Evolutionary conservation across 2,797 vertebrate genomes (phyloP), one percentile per base, ranked within the genome.

Genomic region (Lateolabrax maculatus): DNA sequence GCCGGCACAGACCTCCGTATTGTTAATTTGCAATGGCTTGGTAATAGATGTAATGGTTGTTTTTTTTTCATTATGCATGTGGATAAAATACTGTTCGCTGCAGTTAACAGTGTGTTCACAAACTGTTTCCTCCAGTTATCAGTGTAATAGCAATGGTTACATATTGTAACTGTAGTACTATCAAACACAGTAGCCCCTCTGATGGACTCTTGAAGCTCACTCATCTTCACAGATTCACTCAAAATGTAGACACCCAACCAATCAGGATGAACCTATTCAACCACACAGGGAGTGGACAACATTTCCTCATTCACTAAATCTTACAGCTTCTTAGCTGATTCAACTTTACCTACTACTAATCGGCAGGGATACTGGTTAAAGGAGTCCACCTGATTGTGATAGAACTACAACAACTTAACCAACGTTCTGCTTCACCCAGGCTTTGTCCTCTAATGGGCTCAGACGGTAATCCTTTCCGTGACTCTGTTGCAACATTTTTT

Each of bases 1-100:
- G 92, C 84, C 87, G 83, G 73, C 86, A 90, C 89, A 83, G 85
- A 87, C 79, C 86, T 87, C 66, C 85, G 81, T 91, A 84, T 82
- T 85, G 89, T 87, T 90, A 29, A 78, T 87, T 89, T 89, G 79
- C 71, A 77, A 79, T 88, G 80, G 86, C 85, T 92, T 88, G 86
- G 56, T 86, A 80, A 68, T 82, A 91, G 83, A 81, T 77, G 63
- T 87, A 70, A 76, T 71, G 44, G 31, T 34, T 77, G 36, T 72
- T 39, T 57, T 68, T 62, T 69, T 81, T 74, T 79, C 49, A 86
- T 83, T 76, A 85, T 89, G 90, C 90, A 92, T 92, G 89, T 83
- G 66, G 75, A 81, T 80, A 52, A 87, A 83, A 80, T 80, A 79
- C 77, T 81, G 85, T 87, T 84, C 0, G 65, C 77, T 81, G 43